Evolutionary conservation across 2,797 vertebrate species (phyloP).

Genomic region (Spea hammondii): DNA sequence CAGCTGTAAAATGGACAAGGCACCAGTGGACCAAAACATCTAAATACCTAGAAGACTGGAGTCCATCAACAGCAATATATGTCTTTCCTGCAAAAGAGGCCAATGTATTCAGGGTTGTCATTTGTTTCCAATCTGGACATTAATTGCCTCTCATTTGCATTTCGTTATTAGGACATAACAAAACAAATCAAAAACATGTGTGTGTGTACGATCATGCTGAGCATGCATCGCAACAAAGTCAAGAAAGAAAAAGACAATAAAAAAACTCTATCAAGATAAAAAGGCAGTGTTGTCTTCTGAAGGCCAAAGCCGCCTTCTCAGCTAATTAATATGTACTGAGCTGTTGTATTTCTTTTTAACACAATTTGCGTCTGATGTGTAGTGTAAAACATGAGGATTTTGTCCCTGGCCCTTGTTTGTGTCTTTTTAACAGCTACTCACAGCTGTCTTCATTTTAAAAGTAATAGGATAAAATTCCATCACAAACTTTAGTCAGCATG

Average conservation of each 20-base stretch:
- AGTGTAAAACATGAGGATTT: slow-evolving; percentile 77
- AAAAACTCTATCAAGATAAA: background rate
- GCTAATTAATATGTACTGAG: slow-evolving; percentile 72
- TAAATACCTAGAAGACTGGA: too few relatives aligned
- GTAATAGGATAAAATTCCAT: slow-evolving; percentile 85
- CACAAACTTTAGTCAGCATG: slow-evolving; percentile 55
- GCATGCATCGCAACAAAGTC: slow-evolving; percentile 19
- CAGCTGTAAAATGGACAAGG: too few relatives aligned
- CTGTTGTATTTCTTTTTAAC: slow-evolving; percentile 77
- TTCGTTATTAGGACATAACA: slow-evolving; percentile 54
- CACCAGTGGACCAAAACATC: too few relatives aligned
- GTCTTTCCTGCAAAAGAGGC: slow-evolving; percentile 3
- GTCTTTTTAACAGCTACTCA: slow-evolving; percentile 85
- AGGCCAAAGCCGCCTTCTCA: slow-evolving; percentile 50
- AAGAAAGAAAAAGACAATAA: slow-evolving; percentile 53
- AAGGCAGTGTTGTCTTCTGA: slow-evolving; percentile 21
- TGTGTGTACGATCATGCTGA: slow-evolving; percentile 51
- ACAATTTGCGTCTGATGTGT: slow-evolving; percentile 70
- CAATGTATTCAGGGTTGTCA: slow-evolving; percentile 25
- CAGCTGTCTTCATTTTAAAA: slow-evolving; percentile 89
- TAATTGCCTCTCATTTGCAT: slow-evolving; percentile 56
- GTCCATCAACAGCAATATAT: background rate
- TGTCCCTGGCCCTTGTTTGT: slow-evolving; percentile 81
- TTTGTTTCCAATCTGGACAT: slow-evolving; percentile 58
- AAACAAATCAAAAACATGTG: slow-evolving; percentile 59